Evolutionary conservation across 2,797 vertebrate genomes (phyloP), one percentile per base, ranked within the genome.

Genomic region (Notamacropus eugenii): DNA sequence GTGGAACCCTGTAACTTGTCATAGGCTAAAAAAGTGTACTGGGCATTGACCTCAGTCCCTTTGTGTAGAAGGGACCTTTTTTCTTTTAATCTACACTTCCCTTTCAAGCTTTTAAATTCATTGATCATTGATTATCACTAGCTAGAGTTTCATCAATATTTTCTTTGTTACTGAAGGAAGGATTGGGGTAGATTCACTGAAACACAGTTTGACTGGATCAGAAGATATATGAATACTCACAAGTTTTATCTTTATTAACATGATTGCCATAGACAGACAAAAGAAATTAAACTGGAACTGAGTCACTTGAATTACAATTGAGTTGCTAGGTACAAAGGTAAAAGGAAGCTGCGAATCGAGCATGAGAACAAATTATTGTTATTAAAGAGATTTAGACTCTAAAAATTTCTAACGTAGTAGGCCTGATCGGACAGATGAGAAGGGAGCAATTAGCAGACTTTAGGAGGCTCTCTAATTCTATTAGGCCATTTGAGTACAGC

Each of bases 351-450:
- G 1, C 74, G 90, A 96, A 59, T 87, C 94, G 50, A 94, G 4
- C 74, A 31, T n/a, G 9, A 94, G 16, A 3, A 87, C 94, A 92
- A 93, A 90, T 96, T 93, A 95, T 54, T 96, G n/a, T 96, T 93
- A 93, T 95, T 96, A 95, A 87, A 87, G 93, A 93, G n/a, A 59
- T 93, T 96, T 91, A 95, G 93, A 34, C 93, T 90, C 95, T 97
- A 91, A 29, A 67, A 94, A 55, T 93, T 98, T 97, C 97, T 54
- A 4, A 4, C n/a, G 19, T 54, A 74, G 58, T 46, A 55, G 22
- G 28, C 93, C 96, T 92, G 67, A 54, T 93, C 94, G 46, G 55
- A 19, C 34, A 90, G 90, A 95, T 34, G 96, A 93, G 92, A 94
- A 94, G 74, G 31, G 57, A 52, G 46, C 50, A 40, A 94, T 62